phyloP scores from a whole-genome alignment of 2,888 invertebrate genomes.

The Meganola albula region DNA sequence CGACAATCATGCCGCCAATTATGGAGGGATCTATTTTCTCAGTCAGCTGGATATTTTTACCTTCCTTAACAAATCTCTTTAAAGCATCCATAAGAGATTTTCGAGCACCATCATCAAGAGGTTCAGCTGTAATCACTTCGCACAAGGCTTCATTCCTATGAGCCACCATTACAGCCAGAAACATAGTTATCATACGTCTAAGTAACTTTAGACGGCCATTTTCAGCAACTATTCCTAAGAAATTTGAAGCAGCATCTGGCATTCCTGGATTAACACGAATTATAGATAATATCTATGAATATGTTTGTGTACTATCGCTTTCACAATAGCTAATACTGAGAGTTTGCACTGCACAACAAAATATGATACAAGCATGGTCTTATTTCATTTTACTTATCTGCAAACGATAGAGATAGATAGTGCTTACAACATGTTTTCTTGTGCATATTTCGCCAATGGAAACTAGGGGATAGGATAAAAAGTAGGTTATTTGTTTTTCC shows the following conservation, averaged over 20 bases:
- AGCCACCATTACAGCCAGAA: conserved; percentile 54
- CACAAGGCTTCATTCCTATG: conserved; percentile 59
- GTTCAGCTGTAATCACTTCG: conserved; percentile 60
- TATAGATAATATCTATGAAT: no score
- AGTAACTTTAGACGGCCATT: conserved; percentile 56
- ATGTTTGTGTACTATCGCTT: no score
- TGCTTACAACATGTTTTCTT: no score
- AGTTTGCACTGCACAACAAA: no score
- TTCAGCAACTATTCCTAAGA: conserved; percentile 53
- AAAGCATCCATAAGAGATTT: conserved; percentile 43
- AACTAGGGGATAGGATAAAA: no score
- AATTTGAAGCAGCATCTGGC: conserved; percentile 48
- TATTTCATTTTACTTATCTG: no score
- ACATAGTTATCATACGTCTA: conserved; percentile 50
- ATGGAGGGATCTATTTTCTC: conserved; percentile 53
- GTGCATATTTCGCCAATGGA: no score
- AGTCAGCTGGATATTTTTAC: conserved; percentile 50
- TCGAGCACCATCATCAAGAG: conserved; percentile 40
- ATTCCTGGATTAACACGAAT: conserved; percentile 35
- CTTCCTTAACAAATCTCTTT: conserved; percentile 44
- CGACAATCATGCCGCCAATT: conserved; percentile 60
- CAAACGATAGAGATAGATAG: no score
- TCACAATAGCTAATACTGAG: no score
- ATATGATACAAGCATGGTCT: no score
- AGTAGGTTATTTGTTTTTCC: no score